phyloP scores from a whole-genome alignment of 2,113 vertebrate species.

The Lathamus discolor region DNA sequence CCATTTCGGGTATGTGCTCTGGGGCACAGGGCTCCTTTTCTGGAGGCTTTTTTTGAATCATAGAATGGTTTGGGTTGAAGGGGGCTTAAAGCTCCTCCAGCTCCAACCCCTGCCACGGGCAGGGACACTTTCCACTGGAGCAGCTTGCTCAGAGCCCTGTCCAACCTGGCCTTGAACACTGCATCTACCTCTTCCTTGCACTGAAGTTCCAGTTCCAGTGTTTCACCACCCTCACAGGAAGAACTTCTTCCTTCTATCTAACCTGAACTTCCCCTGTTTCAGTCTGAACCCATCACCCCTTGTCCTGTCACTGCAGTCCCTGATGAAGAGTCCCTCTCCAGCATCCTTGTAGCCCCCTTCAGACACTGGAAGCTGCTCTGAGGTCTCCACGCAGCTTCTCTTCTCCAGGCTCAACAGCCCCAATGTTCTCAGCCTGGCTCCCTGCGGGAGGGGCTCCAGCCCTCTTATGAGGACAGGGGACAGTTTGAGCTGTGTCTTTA shows the following conservation, averaged over 20 bases:
- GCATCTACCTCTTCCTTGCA: no score
- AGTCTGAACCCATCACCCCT: no score
- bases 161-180: no score
- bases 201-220: no score
- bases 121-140: background rate
- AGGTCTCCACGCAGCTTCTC: background rate
- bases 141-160: background rate
- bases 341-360: background rate
- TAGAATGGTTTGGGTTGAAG: background rate
- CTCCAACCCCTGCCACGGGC: background rate
- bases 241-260: no score
- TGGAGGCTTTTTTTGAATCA: background rate
- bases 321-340: no score
- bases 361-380: background rate
- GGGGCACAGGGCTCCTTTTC: background rate
- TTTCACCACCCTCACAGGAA: no score
- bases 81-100: background rate
- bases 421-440: background rate
- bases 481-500: background rate
- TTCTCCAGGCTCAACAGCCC: background rate
- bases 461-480: background rate
- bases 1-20: slow-evolving; percentile 80
- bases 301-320: no score
- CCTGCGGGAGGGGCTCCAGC: accelerated
- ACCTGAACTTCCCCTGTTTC: no score